phyloP scores from a whole-genome alignment of 2,797 vertebrate species.

The Scomberomorus guttatus region DNA sequence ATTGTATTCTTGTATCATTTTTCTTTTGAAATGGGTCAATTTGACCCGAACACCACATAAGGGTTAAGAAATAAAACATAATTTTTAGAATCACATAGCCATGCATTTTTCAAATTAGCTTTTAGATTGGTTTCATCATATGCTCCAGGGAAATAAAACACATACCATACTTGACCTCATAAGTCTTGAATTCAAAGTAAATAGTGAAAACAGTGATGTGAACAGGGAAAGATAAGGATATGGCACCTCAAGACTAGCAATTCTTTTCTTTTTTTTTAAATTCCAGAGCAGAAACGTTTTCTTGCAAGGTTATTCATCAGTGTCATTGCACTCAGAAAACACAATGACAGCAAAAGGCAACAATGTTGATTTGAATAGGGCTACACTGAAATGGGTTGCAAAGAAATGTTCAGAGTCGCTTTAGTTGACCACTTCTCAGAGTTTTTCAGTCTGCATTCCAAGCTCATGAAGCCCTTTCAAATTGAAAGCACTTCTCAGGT shows the following conservation, averaged over 20 bases:
- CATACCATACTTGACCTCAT: constrained; percentile 25
- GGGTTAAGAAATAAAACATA: neutral
- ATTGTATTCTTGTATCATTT: too few relatives aligned
- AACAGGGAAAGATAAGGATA: neutral
- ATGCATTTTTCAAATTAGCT: constrained; percentile 10
- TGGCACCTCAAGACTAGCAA: neutral
- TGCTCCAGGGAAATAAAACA: constrained; percentile 21
- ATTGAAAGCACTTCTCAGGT: neutral
- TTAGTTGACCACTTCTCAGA: neutral
- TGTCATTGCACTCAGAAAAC: neutral
- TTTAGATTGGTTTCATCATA: constrained; percentile 20
- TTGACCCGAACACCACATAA: too few relatives aligned
- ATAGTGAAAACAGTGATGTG: constrained; percentile 8
- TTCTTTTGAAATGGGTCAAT: too few relatives aligned
- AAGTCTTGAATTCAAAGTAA: constrained; percentile 20
- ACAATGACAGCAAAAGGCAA: neutral
- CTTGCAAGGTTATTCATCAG: constrained; percentile 1
- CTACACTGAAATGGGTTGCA: neutral
- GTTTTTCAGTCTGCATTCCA: neutral
- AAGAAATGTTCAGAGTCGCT: constrained; percentile 1
- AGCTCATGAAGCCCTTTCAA: neutral
- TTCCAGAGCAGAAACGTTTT: constrained; percentile 2
- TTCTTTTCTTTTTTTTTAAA: neutral
- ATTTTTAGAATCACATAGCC: neutral
- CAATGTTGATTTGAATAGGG: neutral